These are phyloP conservation scores for Opisthocomus hoazin DNA, from an alignment of 2,113 vertebrate species.

Conservation along the genomic window DNA sequence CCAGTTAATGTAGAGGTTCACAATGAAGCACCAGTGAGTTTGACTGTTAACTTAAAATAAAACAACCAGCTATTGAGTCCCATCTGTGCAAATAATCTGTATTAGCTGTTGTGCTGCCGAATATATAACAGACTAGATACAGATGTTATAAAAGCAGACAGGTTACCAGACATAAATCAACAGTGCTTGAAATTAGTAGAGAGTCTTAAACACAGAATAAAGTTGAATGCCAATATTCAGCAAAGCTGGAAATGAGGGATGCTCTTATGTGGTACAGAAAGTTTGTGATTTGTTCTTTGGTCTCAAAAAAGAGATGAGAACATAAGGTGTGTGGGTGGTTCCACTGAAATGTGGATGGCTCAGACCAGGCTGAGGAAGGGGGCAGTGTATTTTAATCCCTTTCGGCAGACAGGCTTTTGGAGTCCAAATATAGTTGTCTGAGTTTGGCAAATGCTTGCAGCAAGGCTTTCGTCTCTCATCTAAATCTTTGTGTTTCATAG, in stretches of 20 bases:
- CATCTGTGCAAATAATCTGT: not conserved
- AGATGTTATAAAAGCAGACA: not conserved
- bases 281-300: not conserved
- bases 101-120: not conserved
- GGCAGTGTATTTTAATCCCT: not conserved
- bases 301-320: not conserved
- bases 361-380: conserved; percentile 11
- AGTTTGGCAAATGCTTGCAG: not conserved
- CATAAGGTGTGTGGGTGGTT: conserved; percentile 33
- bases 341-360: not conserved
- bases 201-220: not conserved
- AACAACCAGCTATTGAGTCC: not conserved
- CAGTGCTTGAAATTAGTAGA: not conserved
- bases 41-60: not conserved
- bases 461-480: not conserved
- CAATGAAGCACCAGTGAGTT: not conserved
- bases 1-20: not conserved
- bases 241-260: not conserved
- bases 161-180: not conserved
- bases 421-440: not conserved
- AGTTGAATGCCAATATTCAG: not conserved
- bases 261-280: not conserved
- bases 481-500: not conserved
- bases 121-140: not conserved
- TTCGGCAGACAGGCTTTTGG: not conserved